A percentile compares a stretch with the other conserved stretches of the same genome.
phyloP scores from a whole-genome alignment of 2,113 vertebrate species.

The Pampusana beccarii region DNA sequence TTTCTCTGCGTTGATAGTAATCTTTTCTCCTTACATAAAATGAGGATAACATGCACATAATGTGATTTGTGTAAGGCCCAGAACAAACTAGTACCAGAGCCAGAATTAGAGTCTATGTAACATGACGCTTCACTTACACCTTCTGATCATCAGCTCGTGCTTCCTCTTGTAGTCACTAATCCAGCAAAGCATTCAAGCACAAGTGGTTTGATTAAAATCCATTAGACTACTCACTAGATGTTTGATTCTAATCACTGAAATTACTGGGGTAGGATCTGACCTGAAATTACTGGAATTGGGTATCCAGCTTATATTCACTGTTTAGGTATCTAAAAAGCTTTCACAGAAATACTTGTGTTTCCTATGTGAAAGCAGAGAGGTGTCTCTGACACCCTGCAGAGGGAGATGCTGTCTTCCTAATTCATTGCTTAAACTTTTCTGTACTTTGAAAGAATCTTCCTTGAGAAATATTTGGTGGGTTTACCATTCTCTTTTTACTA shows the following conservation, averaged over 20 bases:
- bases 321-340: background rate
- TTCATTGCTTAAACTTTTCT: background rate
- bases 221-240: background rate
- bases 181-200: background rate
- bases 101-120: background rate
- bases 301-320: background rate
- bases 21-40: background rate
- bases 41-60: fast-evolving
- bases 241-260: background rate
- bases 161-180: background rate
- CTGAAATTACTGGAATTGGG: background rate
- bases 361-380: background rate
- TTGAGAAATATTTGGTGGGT: background rate
- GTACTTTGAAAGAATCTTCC: background rate
- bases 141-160: background rate
- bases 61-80: background rate
- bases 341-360: background rate
- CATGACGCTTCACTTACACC: background rate
- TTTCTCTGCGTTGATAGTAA: background rate
- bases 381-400: background rate
- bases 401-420: background rate
- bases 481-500: background rate
- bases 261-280: background rate
- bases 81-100: background rate
- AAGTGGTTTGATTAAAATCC: background rate